Evolutionary conservation across 2,888 invertebrate species (phyloP).

Genomic region (Monochamus alternatus): DNA sequence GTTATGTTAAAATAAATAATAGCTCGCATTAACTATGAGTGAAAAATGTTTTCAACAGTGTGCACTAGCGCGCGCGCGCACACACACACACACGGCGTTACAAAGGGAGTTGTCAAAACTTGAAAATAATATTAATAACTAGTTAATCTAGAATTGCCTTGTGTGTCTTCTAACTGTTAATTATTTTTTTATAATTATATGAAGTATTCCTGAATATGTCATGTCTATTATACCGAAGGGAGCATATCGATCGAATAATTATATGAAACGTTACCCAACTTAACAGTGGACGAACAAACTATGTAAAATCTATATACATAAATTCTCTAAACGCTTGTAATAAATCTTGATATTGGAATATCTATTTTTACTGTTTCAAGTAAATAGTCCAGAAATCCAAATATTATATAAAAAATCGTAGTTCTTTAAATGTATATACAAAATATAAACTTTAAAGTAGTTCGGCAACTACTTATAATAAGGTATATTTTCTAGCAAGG

Average conservation of each 20-base stretch:
- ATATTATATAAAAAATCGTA: no score
- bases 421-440: no score
- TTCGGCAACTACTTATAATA: no score
- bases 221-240: conserved; percentile 16
- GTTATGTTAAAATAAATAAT: no score
- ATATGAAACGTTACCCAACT: conserved; percentile 2
- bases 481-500: no score
- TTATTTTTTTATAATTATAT: conserved; percentile 33
- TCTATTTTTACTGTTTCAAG: no score
- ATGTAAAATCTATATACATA: conserved; percentile 9
- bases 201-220: conserved; percentile 26
- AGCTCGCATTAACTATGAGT: no score
- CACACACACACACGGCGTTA: background rate
- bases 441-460: no score
- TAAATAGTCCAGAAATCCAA: no score
- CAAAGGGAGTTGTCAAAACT: conserved; percentile 15
- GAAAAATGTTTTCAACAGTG: no score
- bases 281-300: conserved; percentile 15
- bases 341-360: no score
- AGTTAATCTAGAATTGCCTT: conserved; percentile 31
- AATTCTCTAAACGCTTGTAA: background rate
- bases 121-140: conserved; percentile 23
- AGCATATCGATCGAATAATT: conserved; percentile 28
- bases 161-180: conserved; percentile 23
- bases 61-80: no score